These are phyloP conservation scores for Centropristis striata DNA, from an alignment of 2,113 vertebrate genomes.

Conservation along the genomic window DNA sequence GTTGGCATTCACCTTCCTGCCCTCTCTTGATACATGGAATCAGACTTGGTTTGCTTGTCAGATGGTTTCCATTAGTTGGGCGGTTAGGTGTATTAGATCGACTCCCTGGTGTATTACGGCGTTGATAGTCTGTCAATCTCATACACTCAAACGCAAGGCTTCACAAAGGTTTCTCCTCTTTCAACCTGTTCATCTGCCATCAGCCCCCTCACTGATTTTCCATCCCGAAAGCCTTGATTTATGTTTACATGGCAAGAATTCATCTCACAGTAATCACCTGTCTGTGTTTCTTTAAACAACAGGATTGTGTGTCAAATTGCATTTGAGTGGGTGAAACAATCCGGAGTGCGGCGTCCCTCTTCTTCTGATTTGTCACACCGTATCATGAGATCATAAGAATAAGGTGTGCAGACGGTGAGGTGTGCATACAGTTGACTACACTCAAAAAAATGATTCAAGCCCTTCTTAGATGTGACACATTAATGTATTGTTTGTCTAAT, in stretches of 20 bases:
- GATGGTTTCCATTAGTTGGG: conserved; percentile 67
- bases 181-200: conserved; percentile 12
- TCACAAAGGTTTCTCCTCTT: conserved; percentile 7
- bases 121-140: conserved; percentile 72
- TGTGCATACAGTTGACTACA: too few relatives aligned
- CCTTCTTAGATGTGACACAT: too few relatives aligned
- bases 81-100: conserved; percentile 60
- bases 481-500: too few relatives aligned
- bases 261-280: conserved; percentile 16
- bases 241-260: conserved; percentile 1
- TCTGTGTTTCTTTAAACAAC: neutral
- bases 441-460: too few relatives aligned
- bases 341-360: neutral
- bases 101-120: conserved; percentile 54
- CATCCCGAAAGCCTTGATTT: conserved; percentile 23
- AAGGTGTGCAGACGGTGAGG: neutral
- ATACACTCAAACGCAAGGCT: conserved; percentile 12
- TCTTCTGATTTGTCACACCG: neutral
- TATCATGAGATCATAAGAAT: neutral
- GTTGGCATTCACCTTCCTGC: conserved; percentile 40
- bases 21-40: conserved; percentile 51
- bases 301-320: conserved; percentile 9
- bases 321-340: conserved; percentile 3
- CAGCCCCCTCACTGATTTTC: conserved; percentile 31
- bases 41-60: conserved; percentile 50